phyloP scores from a whole-genome alignment of 1,140 invertebrate species.

The Penaeus chinensis region DNA sequence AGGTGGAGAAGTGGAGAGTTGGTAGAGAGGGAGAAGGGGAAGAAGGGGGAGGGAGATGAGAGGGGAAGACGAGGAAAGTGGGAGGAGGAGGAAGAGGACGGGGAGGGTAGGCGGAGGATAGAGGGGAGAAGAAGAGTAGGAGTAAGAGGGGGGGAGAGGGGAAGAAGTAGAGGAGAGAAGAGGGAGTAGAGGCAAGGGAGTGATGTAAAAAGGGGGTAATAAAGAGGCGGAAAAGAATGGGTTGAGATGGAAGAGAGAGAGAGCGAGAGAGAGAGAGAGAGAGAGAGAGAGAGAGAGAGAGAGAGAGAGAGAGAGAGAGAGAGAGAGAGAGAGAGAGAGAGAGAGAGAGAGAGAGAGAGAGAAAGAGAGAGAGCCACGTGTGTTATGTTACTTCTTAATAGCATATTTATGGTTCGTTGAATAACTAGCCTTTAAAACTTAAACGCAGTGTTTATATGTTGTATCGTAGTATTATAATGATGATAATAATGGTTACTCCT shows the following conservation, averaged over 20 bases:
- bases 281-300: background rate
- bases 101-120: background rate
- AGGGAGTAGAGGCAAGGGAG: background rate
- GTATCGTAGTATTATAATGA: too few species aligned
- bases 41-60: background rate
- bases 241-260: background rate
- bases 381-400: too few species aligned
- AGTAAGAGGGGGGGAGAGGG: background rate
- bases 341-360: too few species aligned
- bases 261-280: background rate
- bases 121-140: background rate
- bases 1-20: too few species aligned
- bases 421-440: too few species aligned
- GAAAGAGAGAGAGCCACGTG: too few species aligned
- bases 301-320: background rate
- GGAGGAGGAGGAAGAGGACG: background rate
- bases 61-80: background rate
- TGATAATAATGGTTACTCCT: too few species aligned
- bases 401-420: too few species aligned
- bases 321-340: background rate
- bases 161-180: constrained; percentile 2
- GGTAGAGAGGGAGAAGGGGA: background rate
- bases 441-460: too few species aligned
- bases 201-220: background rate
- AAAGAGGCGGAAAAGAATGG: background rate